Base-by-base conservation (phyloP, 2,797 vertebrate species). In the Trichosurus vulpecula region DNA sequence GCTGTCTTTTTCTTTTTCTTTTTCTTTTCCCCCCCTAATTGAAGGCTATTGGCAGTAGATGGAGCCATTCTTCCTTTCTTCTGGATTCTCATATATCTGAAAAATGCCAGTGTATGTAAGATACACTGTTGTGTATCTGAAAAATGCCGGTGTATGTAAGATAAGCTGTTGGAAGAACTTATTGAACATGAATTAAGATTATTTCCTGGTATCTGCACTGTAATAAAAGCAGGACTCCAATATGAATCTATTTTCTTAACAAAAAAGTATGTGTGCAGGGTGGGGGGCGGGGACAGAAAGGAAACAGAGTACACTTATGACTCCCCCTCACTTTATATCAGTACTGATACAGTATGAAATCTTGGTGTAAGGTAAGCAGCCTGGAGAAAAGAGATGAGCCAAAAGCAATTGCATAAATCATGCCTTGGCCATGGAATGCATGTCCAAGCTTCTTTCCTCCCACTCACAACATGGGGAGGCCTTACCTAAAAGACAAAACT, bases 141-240 rank as follows among this genome's bases (percentile, higher is more conserved):
- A 54, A 66, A 52, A 90, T 74, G 54, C 3, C 27, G 47, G 31
- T 3, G 9, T 13, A 53, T 57, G 52, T 89, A 95, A 97, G 90
- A 95, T 94, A 57, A 41, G 47, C 13, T 14, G 56, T 93, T 93
- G 93, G 94, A 81, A 93, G 90, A 91, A 92, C 29, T 31, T 66
- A 52, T 54, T 4, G 93, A 94, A 91, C 31, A 25, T 3, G 4
- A 27, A 92, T 96, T 97, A 58, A 55, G 54, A 90, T 91, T 96
- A 22, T 92, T 97, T 90, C 57, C 94, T 66, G 96, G 96, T 95
- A 93, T 98, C 95, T 98, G 97, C 96, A 97, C 96, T 95, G 61
- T 89, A 94, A 94, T 96, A 97, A 66, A 95, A 81, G 94, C 95
- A 96, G 56, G 91, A 87, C 94, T 95, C 95, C 90, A 89, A 94